Evolutionary conservation across 1,140 invertebrate species (phyloP).

Genomic region (Melanaphis sacchari): DNA sequence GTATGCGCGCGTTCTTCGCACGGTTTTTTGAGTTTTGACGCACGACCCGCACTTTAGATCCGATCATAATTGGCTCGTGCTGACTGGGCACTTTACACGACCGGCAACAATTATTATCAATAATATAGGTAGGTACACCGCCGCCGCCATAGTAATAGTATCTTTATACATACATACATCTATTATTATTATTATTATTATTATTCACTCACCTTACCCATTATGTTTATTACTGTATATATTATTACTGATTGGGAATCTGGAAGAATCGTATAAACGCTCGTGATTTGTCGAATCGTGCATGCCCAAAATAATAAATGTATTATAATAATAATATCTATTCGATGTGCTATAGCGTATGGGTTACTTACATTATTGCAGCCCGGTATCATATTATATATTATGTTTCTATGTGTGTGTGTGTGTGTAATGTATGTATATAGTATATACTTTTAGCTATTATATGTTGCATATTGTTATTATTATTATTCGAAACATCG

Average conservation of each 20-base stretch:
- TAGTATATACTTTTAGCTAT: background rate
- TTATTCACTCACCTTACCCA: slow-evolving; percentile 21
- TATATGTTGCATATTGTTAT: background rate
- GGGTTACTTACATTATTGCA: background rate
- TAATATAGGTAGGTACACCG: background rate
- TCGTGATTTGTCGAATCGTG: slow-evolving; percentile 39
- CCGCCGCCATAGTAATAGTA: background rate
- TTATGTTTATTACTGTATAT: background rate
- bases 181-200: background rate
- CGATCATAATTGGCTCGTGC: slow-evolving; percentile 55
- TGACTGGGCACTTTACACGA: slow-evolving; percentile 49
- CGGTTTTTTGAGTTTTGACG: slow-evolving; percentile 38
- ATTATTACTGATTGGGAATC: slow-evolving; percentile 22
- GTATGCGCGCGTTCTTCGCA: background rate
- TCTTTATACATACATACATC: background rate
- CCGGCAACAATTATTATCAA: slow-evolving; percentile 47
- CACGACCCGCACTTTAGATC: slow-evolving; percentile 53
- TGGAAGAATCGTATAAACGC: slow-evolving; percentile 8
- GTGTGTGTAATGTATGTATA: background rate
- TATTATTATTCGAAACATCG: background rate
- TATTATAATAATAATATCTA: slow-evolving; percentile 4
- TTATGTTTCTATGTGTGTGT: background rate
- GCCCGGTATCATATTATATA: background rate
- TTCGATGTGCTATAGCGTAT: background rate
- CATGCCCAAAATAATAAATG: background rate